Conservation (phyloP, 2,797 vertebrate species). For the Girardinus metallicus region DNA sequence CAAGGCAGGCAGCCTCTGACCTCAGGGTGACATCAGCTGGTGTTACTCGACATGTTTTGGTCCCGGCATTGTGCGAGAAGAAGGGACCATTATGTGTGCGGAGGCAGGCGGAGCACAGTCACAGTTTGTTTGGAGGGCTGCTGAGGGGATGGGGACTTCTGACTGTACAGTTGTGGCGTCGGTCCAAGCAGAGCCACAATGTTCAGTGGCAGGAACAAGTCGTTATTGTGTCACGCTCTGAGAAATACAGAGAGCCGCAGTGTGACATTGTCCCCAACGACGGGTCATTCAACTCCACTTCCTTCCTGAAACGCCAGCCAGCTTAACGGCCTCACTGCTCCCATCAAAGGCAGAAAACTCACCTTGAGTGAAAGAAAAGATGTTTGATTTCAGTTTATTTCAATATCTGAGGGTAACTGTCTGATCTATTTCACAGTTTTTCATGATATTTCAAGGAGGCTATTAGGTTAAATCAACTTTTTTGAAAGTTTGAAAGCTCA, state of each 20-base stretch:
- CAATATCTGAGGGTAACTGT: too few relatives aligned
- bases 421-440: neutral
- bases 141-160: constrained; percentile 35
- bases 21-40: constrained; percentile 47
- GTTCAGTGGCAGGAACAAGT: constrained; percentile 69
- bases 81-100: constrained; percentile 54
- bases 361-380: neutral
- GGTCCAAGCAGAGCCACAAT: constrained; percentile 52
- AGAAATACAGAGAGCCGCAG: constrained; percentile 54
- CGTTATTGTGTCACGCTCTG: constrained; percentile 68
- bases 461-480: neutral
- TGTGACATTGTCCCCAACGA: constrained; percentile 60
- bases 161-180: constrained; percentile 48
- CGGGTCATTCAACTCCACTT: constrained; percentile 60
- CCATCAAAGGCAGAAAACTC: neutral
- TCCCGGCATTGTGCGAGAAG: constrained; percentile 50
- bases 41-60: constrained; percentile 38
- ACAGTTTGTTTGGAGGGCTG: constrained; percentile 58
- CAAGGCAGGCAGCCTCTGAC: constrained; percentile 41
- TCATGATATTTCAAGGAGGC: neutral
- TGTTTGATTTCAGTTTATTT: neutral
- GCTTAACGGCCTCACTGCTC: neutral
- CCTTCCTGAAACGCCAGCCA: constrained; percentile 48
- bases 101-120: constrained; percentile 38
- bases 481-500: too few relatives aligned